Conservation (phyloP, 2,113 vertebrate species). For the Cygnus buccinator region DNA sequence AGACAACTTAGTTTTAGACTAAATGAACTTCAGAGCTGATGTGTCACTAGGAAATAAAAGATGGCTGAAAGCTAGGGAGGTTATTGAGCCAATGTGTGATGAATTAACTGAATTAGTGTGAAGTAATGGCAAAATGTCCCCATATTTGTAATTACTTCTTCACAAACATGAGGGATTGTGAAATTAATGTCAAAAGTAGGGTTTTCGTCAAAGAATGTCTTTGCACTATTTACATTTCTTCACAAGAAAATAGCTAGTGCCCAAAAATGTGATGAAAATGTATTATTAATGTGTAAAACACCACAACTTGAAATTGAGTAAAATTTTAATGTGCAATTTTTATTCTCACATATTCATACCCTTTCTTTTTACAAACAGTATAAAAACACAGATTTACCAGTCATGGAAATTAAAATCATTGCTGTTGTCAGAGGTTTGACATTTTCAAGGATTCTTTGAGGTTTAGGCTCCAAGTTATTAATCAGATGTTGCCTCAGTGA, state of each 20-base stretch:
- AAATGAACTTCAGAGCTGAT: background rate
- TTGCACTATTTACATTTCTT: background rate
- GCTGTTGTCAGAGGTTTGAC: background rate
- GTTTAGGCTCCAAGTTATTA: background rate
- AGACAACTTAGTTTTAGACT: background rate
- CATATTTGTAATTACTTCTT: slow-evolving; percentile 23
- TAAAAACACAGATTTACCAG: background rate
- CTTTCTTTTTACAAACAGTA: background rate
- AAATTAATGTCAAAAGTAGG: background rate
- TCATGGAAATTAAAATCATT: background rate
- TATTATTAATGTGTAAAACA: background rate
- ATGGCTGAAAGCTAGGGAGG: background rate
- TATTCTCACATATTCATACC: background rate
- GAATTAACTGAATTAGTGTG: slow-evolving; percentile 30
- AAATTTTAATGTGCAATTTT: background rate
- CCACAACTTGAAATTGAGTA: background rate
- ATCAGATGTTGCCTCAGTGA: background rate
- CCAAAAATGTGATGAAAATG: background rate
- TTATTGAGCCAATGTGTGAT: slow-evolving; percentile 34
- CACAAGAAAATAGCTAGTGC: background rate
- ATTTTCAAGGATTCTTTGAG: background rate
- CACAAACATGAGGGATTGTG: background rate
- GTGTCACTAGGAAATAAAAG: slow-evolving; percentile 8
- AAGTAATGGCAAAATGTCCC: background rate
- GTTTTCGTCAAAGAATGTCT: background rate